A percentile compares a stretch with the other conserved stretches of the same genome.
Conservation (phyloP, 2,797 vertebrate genomes). For the Phataginus tetradactyla region DNA sequence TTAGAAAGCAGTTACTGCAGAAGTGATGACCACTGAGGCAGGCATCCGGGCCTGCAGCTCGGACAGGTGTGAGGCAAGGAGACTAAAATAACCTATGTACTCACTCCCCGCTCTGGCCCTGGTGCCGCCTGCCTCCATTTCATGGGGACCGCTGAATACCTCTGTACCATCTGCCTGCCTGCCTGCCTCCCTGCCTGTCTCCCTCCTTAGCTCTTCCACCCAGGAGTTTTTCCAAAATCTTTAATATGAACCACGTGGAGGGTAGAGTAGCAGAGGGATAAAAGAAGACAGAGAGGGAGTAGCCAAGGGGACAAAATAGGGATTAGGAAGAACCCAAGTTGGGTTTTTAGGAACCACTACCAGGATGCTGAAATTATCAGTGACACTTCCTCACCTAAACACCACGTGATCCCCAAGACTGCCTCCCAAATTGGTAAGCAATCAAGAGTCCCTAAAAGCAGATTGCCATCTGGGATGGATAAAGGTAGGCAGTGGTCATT, state of each 20-base stretch:
- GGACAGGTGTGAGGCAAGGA: not conserved
- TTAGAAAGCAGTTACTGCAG: slow-evolving; percentile 19
- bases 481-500: not conserved
- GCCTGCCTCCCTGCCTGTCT: not conserved
- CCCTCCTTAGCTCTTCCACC: not conserved
- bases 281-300: not conserved
- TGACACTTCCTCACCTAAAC: not conserved
- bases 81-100: not conserved
- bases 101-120: not conserved
- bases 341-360: not conserved
- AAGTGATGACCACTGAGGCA: not conserved
- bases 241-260: slow-evolving; percentile 59
- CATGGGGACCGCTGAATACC: not conserved
- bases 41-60: not conserved
- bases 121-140: not conserved
- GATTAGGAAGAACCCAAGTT: not conserved
- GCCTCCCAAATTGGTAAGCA: not conserved
- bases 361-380: not conserved
- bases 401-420: not conserved
- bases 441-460: not conserved
- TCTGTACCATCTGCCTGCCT: not conserved
- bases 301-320: not conserved
- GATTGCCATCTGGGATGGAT: not conserved
- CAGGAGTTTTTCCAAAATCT: slow-evolving; percentile 8
- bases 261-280: not conserved